Base-by-base conservation (phyloP, 2,113 vertebrate species). In the Thomomys bottae region DNA sequence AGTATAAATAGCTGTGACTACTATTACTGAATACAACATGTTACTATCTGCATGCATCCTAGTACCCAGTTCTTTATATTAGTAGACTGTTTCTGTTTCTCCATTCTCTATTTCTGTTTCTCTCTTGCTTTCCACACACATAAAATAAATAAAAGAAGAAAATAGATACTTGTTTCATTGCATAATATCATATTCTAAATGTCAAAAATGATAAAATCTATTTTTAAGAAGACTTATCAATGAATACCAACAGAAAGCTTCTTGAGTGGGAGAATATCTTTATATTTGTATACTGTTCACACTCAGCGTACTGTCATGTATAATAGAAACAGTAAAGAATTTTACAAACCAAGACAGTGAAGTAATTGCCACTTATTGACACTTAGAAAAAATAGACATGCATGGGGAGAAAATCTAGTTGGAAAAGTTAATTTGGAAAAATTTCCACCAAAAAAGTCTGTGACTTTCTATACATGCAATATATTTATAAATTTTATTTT, bases 321-420 rank as follows among this genome's bases (percentile, higher is more conserved):
- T 61, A 54, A 63, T 38, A 79, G 42, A 2, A 86, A 54, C 84
- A 77, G 38, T n/a, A 91, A 76, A 87, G 89, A 26, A 24, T 5
- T 71, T 64, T 81, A 77, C 4, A 57, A 61, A 85, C 71, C 54
- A 85, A 92, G 20, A 42, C 30, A 89, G 28, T 24, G 38, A 91
- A 14, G 30, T 0, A 82, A 21, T 0, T 67, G 36, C 49, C 49
- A 54, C 10, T 6, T 28, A 15, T 4, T 71, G 42, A 76, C 49
- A 54, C n/a, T 90, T 11, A 68, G 36, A 34, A 20, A 36, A 54
- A 42, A 38, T 34, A 78, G 34, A 57, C 0, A 40, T 38, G 32
- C 1, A 23, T 8, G 1, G 9, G 20, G 67, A 12, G n/a, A 49
- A 82, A 84, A 30, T 8, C 26, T 57, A 61, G 15, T 57, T 57